Percentiles rank a stretch among this genome's conserved stretches.
Conservation (phyloP, 1,140 invertebrate genomes). For the Phenacoccus solenopsis region DNA sequence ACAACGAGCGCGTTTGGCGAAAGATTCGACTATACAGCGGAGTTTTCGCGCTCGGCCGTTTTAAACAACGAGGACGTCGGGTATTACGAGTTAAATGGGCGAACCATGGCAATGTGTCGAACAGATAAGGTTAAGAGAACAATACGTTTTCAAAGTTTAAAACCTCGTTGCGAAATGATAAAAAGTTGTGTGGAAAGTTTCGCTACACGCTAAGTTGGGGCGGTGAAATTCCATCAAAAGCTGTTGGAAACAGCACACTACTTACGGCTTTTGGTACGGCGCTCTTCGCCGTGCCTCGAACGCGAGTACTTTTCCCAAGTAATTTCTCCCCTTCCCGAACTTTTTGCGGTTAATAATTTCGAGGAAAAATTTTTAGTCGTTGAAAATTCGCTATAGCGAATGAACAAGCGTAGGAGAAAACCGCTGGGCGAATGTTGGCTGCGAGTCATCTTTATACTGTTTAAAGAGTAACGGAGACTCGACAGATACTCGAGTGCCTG, state of each 20-base stretch:
- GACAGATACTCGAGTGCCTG: no score
- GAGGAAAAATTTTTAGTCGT: not conserved
- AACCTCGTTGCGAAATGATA: not conserved
- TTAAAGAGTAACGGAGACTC: no score
- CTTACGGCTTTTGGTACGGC: not conserved
- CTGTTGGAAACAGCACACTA: not conserved
- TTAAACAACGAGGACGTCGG: no score
- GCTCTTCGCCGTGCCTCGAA: not conserved
- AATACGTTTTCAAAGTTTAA: not conserved
- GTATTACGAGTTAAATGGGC: no score
- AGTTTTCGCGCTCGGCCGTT: no score
- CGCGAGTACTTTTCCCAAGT: not conserved
- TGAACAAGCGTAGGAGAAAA: not conserved
- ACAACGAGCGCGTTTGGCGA: no score
- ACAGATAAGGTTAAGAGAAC: not conserved
- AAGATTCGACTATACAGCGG: no score
- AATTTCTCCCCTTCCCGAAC: not conserved
- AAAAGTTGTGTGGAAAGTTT: not conserved
- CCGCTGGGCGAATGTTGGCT: not conserved
- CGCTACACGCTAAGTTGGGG: not conserved
- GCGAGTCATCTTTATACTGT: no score
- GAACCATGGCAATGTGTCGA: not conserved
- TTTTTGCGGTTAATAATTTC: not conserved
- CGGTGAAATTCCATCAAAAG: not conserved
- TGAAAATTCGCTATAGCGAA: not conserved